Percentiles rank a stretch among this genome's conserved stretches.
phyloP scores from a whole-genome alignment of 2,113 vertebrate species.

The Caranx melampygus region DNA sequence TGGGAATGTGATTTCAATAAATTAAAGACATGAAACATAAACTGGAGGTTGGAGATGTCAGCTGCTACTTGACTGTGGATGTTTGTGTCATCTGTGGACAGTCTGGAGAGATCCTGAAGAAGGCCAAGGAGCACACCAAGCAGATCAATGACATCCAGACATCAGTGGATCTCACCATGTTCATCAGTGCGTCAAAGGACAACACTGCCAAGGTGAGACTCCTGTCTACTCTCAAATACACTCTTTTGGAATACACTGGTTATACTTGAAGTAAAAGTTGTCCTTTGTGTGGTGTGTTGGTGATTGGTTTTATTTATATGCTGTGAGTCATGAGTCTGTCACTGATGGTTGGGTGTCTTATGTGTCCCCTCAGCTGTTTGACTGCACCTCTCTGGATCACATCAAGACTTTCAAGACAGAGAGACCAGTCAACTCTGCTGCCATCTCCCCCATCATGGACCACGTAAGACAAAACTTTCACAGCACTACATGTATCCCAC shows the following conservation, averaged over 20 bases:
- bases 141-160: conserved; percentile 98
- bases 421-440: conserved; percentile 95
- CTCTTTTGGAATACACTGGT: not conserved
- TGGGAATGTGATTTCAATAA: not conserved
- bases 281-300: no score
- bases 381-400: conserved; percentile 89
- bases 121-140: conserved; percentile 93
- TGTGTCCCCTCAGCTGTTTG: conserved; percentile 87
- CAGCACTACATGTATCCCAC: not conserved
- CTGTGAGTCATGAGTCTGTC: not conserved
- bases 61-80: not conserved
- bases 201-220: conserved; percentile 92
- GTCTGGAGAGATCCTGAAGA: conserved; percentile 93
- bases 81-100: conserved; percentile 49
- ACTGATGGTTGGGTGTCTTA: not conserved
- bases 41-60: not conserved
- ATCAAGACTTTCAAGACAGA: conserved; percentile 96
- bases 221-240: not conserved
- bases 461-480: conserved; percentile 85
- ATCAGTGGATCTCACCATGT: conserved; percentile 95
- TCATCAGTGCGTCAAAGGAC: conserved; percentile 97
- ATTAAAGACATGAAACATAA: no score
- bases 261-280: no score
- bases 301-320: no score
- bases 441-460: conserved; percentile 95